Base-by-base conservation (phyloP, 2,797 vertebrate genomes). In the Ctenosaura bakeri region DNA sequence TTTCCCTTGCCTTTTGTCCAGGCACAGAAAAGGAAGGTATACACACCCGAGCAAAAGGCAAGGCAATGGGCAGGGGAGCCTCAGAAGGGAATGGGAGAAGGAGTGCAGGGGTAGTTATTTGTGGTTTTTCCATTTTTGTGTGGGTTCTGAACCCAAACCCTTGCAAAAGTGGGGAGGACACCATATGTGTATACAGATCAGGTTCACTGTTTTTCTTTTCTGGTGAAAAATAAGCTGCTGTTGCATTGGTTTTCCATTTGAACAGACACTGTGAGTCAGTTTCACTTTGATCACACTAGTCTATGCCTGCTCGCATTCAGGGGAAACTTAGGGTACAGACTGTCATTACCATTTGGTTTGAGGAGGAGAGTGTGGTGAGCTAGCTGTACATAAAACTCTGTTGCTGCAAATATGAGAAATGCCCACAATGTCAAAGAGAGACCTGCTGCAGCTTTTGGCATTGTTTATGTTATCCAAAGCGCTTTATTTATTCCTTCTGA, bases 401-500 rank as follows among this genome's bases (percentile, higher is more conserved):
- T 87, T 88, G 91, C 87, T 52, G 94, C 90, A 93, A 94, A 93
- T 88, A 89, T 91, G 90, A 95, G 88, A 92, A 94, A 95, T 92
- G 89, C 93, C 93, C 92, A 87, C 1, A 6, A 80, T 85, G 80
- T 71, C 83, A 93, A 94, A 93, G 52, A 92, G 78, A 88, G 93
- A 59, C 29, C 85, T n/a, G 22, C n/a, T 64, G 91, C 84, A 93
- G 62, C 80, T 91, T 92, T 94, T 89, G 92, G 86, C 89, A 56
- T 89, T 95, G 93, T 94, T 96, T 95, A 92, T 81, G 88, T 89
- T 94, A 94, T 89, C 89, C 91, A 87, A 91, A 0, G 0, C 12
- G 82, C 89, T 95, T 90, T 93, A 95, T 95, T 96, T 94, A 90
- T 91, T 92, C 91, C 91, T 86, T 90, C 85, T 20, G 90, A 81